Evolutionary conservation across 1,140 invertebrate genomes (phyloP), one percentile per base, ranked within the genome.

Genomic region (Anastatus disparis): DNA sequence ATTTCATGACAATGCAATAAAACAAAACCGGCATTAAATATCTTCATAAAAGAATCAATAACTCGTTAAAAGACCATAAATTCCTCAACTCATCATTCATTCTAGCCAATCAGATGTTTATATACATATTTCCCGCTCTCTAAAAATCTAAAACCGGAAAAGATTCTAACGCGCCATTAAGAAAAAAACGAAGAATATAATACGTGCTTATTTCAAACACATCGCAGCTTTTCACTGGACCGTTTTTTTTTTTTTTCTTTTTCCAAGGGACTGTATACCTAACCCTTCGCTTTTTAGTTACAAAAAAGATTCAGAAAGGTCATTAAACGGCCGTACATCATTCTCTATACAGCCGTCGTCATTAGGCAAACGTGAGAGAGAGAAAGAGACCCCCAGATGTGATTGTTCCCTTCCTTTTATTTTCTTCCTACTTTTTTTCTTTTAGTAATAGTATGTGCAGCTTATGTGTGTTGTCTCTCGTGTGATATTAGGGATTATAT

Each of bases 311-410:
- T n/a, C n/a, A 44, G 69, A 76, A 78, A 53, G 75, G 71, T 79
- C 77, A 77, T 79, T 79, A 79, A 79, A 79, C 56, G 71, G 74
- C 75, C 74, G 76, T 79, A 77, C 72, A 79, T 79, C 78, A 79
- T 79, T 68, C 73, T 26, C n/a, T n/a, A n/a, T n/a, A n/a, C n/a
- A n/a, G n/a, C n/a, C n/a, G 27, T 58, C 31, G 66, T 69, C 66
- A 69, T 69, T 78, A 77, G 76, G 56, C 58, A 24, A 40, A 46
- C 66, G 56, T 68, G 66, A 31, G 56, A 61, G 4, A 4, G 31
- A 35, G 4, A 10, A 10, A 6, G 10, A 35, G 10, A 35, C 22
- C 12, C 44, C 63, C 58, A 70, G 58, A 70, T 62, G 67, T 58
- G 50, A 70, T 64, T 63, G 50, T 58, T 20, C 59, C 35, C 24